phyloP scores from a whole-genome alignment of 53 echinoderm and acorn worm genomes.

The Hippasteria phrygiana region DNA sequence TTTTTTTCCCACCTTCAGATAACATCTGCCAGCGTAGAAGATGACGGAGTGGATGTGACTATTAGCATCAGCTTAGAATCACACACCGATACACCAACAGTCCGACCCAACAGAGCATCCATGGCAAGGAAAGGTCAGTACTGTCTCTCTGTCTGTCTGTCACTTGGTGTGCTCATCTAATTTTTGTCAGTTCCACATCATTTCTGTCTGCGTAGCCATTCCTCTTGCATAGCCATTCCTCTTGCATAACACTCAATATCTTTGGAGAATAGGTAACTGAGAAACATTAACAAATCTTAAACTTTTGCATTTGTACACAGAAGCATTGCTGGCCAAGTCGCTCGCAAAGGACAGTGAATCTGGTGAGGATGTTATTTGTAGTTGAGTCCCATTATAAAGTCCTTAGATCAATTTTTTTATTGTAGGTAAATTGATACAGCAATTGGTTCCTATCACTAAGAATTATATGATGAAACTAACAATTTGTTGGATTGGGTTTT shows the following conservation, averaged over 20 bases:
- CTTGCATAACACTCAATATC: too few species aligned
- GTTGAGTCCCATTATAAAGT: too few species aligned
- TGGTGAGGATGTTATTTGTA: conserved; percentile 57
- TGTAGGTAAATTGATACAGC: too few species aligned
- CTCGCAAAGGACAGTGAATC: conserved; percentile 72
- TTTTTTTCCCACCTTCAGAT: conserved; percentile 69
- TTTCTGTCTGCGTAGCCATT: background rate
- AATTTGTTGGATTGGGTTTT: too few species aligned
- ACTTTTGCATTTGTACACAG: conserved; percentile 46
- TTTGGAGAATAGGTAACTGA: background rate
- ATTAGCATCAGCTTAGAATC: conserved; percentile 94
- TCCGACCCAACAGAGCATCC: conserved; percentile 85
- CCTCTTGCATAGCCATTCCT: background rate
- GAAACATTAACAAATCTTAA: background rate
- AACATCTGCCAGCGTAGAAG: conserved; percentile 85
- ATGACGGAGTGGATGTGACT: conserved; percentile 95
- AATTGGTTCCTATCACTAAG: too few species aligned
- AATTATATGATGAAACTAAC: too few species aligned
- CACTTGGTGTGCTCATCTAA: background rate
- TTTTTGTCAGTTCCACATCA: background rate
- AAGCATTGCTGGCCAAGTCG: conserved; percentile 73
- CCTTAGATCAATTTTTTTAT: too few species aligned
- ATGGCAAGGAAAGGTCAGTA: conserved; percentile 82
- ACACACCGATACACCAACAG: conserved; percentile 73
- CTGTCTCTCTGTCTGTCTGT: conserved; percentile 10